Percentiles rank a stretch among this genome's conserved stretches.
Conservation (phyloP, 2,797 vertebrate genomes). For the Oreonectes daqikongensis region DNA sequence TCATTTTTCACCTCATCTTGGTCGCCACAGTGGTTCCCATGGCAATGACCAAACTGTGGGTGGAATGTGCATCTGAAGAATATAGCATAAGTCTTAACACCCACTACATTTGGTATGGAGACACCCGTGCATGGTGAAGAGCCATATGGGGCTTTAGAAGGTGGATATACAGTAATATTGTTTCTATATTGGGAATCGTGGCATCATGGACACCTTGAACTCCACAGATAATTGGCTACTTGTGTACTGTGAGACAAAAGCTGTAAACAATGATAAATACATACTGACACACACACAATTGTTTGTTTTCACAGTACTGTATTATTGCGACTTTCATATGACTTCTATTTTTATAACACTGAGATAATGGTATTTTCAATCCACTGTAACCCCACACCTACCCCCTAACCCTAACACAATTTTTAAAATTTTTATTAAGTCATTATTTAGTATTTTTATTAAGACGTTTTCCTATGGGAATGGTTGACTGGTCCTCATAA, state of each 20-base stretch:
- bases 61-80: background rate
- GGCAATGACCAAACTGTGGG: slow-evolving; percentile 18
- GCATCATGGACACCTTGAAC: background rate
- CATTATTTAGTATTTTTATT: background rate
- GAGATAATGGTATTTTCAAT: background rate
- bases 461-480: background rate
- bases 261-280: background rate
- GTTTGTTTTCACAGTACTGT: no score
- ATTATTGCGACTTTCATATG: background rate
- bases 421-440: background rate
- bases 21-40: slow-evolving; percentile 17
- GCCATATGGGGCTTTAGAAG: slow-evolving; percentile 12
- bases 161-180: background rate
- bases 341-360: background rate
- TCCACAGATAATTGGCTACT: background rate
- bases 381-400: background rate
- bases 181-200: background rate
- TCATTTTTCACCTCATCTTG: background rate
- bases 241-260: background rate
- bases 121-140: slow-evolving; percentile 1
- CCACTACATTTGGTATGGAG: background rate
- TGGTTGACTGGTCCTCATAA: background rate
- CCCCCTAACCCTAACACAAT: background rate
- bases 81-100: slow-evolving; percentile 6
- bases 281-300: background rate